Percentiles rank a stretch among this genome's conserved stretches.
Evolutionary conservation across 1,140 invertebrate species (phyloP).

Genomic region (Monomorium pharaonis): DNA sequence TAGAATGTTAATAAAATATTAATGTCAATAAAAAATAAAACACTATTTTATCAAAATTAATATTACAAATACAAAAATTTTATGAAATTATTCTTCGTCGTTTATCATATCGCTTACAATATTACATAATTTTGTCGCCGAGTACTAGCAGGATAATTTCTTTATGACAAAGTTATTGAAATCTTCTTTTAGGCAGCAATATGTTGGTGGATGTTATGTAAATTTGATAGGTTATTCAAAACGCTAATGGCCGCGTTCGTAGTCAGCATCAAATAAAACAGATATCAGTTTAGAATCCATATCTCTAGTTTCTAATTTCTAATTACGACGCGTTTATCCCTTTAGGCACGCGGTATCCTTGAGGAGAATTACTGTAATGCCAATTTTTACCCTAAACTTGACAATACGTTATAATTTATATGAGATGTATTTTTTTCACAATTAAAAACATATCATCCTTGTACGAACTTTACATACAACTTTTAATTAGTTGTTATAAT

Average conservation of each 20-base stretch:
- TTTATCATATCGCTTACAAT: background rate
- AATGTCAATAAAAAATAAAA: background rate
- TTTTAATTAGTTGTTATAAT: background rate
- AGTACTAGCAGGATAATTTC: background rate
- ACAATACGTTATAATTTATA: background rate
- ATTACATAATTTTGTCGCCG: background rate
- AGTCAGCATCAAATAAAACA: constrained; percentile 50
- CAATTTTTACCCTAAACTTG: background rate
- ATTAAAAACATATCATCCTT: background rate
- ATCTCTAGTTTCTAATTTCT: constrained; percentile 26
- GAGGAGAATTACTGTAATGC: background rate
- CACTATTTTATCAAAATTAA: background rate
- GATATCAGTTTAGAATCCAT: background rate
- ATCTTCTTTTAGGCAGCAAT: background rate
- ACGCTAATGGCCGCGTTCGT: background rate
- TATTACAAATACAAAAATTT: background rate
- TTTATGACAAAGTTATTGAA: background rate
- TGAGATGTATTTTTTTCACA: background rate
- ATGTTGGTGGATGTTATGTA: constrained; percentile 45
- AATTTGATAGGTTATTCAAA: constrained; percentile 41
- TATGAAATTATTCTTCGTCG: background rate
- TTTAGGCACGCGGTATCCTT: constrained; percentile 9
- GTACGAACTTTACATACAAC: background rate
- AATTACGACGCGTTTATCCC: constrained; percentile 45
- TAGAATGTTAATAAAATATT: background rate